Evolutionary conservation across 2,113 vertebrate species (phyloP), one percentile per base, ranked within the genome.

Genomic region (Heterotilapia buettikoferi): DNA sequence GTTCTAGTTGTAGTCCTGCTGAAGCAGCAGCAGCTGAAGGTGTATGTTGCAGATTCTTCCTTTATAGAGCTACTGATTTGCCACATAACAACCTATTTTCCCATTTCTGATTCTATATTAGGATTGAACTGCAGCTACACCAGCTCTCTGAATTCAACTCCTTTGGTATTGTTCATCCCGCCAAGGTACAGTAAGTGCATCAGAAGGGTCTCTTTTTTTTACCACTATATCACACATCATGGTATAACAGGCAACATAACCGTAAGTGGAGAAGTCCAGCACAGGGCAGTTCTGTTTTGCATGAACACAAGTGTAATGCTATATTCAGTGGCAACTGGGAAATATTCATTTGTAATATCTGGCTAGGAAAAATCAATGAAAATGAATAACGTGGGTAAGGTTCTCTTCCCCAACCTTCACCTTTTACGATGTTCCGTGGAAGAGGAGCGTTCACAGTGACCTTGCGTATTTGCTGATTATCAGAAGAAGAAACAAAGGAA

Each of bases 101-200:
- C 2, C n/a, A 14, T 40, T 61, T 16, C 8, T 43, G 5, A 40
- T 18, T 26, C 29, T 50, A 89, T 33, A 26, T 71, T 86, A 99
- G 99, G 97, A 98, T 97, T 0, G 97, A 96, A 59, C 96, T 99
- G 45, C 95, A 98, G 89, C 95, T 99, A 78, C 97, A 99, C 89
- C 98, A 99, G 53, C 71, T 93, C 78, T 86, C 96, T 0, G 98
- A 98, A 9, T 88, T 53, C 93, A 98, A 96, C 92, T 93, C 95
- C 4, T 99, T 99, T 8, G 97, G 98, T 53, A 98, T 99, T 50
- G 92, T 94, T 1, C 88, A 96, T 0, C 97, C 96, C 80, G 82
- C 95, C 0, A 98, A 98, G 97, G 98, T 99, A 94, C 40, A 82
- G 86, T 82, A 14, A 36, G 38, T 45, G 50, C n/a, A 40, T 31